Evolutionary conservation across 1,140 invertebrate species (phyloP).

Genomic region (Microplitis demolitor): DNA sequence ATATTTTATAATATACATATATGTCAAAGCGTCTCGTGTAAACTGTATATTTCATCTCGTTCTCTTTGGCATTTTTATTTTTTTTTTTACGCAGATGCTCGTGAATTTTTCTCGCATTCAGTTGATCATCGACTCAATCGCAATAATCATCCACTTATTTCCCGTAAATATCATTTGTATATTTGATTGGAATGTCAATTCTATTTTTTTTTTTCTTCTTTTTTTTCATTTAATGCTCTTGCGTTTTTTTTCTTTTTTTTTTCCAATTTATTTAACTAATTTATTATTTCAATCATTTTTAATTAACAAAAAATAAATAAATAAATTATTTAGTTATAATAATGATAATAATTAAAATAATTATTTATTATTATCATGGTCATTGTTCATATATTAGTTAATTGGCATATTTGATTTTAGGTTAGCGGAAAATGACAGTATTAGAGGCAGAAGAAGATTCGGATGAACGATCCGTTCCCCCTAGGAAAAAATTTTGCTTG

Average conservation of each 20-base stretch:
- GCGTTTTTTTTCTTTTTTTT: not conserved
- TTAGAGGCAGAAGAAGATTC: slow-evolving; percentile 61
- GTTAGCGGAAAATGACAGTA: slow-evolving; percentile 62
- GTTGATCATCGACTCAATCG: slow-evolving; percentile 4
- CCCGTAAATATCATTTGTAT: not conserved
- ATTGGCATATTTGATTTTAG: slow-evolving; percentile 38
- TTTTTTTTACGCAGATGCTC: slow-evolving; percentile 6
- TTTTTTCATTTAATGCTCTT: not conserved
- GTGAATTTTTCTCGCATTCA: slow-evolving; percentile 15
- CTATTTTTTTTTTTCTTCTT: not conserved
- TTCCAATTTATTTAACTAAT: too few relatives aligned
- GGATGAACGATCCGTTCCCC: slow-evolving; percentile 58
- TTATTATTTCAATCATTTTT: too few relatives aligned
- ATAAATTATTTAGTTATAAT: too few relatives aligned
- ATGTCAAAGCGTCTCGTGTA: not conserved
- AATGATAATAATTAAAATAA: not conserved
- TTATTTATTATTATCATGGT: not conserved
- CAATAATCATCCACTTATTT: slow-evolving; percentile 11
- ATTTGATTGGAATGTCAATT: not conserved
- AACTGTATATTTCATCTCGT: not conserved
- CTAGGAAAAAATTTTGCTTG: slow-evolving; percentile 59
- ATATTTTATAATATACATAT: not conserved
- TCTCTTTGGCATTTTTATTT: not conserved
- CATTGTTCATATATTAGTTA: not conserved
- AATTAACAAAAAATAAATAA: too few relatives aligned